Evolutionary conservation across 2,797 vertebrate genomes (phyloP).

Genomic region (Periophthalmus magnuspinnatus): DNA sequence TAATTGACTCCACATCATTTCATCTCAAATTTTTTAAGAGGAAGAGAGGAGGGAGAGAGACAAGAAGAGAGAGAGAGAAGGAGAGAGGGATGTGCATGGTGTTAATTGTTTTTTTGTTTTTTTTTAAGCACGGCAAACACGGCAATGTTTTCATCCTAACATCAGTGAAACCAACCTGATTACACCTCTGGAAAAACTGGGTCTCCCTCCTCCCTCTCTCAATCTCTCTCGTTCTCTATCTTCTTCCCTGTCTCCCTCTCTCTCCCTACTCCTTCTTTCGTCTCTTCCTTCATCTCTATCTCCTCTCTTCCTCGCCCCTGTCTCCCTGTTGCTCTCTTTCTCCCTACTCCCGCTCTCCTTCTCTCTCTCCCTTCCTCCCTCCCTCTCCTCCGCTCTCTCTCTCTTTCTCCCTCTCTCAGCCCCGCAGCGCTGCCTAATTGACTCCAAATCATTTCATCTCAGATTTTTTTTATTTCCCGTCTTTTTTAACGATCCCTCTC

Average conservation of each 20-base stretch:
- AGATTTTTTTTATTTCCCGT: constrained; percentile 72
- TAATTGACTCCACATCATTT: too few relatives aligned
- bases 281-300: too few relatives aligned
- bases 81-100: neutral
- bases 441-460: constrained; percentile 77
- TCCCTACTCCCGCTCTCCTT: constrained; percentile 19
- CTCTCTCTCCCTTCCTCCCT: too few relatives aligned
- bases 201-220: constrained; percentile 30
- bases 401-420: constrained; percentile 33
- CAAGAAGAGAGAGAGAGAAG: neutral
- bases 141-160: neutral
- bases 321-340: constrained; percentile 17
- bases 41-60: neutral
- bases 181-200: constrained; percentile 54
- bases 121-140: neutral
- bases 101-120: too few relatives aligned
- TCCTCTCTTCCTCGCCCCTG: too few relatives aligned
- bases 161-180: constrained; percentile 48
- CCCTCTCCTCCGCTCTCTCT: neutral
- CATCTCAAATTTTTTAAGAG: too few relatives aligned
- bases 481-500: constrained; percentile 62
- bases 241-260: neutral
- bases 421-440: constrained; percentile 70
- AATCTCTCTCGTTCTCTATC: neutral
- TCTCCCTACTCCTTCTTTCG: too few relatives aligned